Percentiles rank a stretch among this genome's conserved stretches.
Evolutionary conservation across 2,797 vertebrate genomes (phyloP).

Genomic region (Hypotaenidia okinawae): DNA sequence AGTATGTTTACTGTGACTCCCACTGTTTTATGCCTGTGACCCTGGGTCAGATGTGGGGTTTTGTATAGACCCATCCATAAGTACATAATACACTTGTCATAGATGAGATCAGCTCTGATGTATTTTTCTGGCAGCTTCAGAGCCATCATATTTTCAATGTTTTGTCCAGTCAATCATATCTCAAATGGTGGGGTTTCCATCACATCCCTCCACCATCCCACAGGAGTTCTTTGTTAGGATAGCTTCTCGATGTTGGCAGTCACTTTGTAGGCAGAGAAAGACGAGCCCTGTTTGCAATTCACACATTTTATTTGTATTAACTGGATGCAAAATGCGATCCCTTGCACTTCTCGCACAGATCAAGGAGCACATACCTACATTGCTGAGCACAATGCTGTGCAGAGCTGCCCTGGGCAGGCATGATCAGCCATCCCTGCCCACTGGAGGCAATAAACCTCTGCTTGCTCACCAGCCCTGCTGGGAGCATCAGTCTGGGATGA

Average conservation of each 20-base stretch:
- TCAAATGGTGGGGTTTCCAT: slow-evolving; percentile 19
- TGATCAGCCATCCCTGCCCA: background rate
- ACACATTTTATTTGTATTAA: background rate
- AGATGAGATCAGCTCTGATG: slow-evolving; percentile 53
- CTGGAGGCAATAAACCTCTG: background rate
- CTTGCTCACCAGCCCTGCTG: background rate
- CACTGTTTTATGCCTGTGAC: slow-evolving; percentile 44
- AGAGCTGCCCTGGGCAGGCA: background rate
- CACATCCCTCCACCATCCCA: background rate
- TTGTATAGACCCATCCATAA: slow-evolving; percentile 57
- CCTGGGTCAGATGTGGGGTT: slow-evolving; percentile 34
- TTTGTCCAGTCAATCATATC: slow-evolving; percentile 68
- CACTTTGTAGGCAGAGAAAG: background rate
- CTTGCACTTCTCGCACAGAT: background rate
- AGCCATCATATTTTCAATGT: slow-evolving; percentile 57
- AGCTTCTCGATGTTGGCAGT: background rate
- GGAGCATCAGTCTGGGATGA: background rate
- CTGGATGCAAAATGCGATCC: background rate
- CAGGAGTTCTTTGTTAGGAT: background rate
- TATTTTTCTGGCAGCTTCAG: slow-evolving; percentile 52
- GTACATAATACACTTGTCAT: slow-evolving; percentile 53
- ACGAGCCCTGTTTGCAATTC: background rate
- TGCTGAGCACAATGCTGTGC: background rate
- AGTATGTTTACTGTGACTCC: slow-evolving; percentile 46
- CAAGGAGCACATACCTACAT: background rate